Percentiles rank a stretch among this genome's conserved stretches.
Conservation (phyloP, 92 coral and sea anemone species). For the Hydrozoanthus gracilis region DNA sequence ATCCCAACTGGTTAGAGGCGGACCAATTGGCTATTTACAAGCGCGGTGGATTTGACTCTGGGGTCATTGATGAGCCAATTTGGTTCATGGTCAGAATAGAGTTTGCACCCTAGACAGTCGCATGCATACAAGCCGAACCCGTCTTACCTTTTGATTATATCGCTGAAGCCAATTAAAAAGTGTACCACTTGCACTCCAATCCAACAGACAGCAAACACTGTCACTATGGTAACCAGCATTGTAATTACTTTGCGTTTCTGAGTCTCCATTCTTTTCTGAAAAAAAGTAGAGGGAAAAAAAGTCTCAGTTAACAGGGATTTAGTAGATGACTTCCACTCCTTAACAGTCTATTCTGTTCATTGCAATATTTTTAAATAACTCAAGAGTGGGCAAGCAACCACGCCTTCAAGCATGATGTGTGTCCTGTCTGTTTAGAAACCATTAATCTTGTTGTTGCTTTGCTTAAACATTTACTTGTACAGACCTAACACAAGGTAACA, state of each 20-base stretch:
- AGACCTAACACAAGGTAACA: neutral
- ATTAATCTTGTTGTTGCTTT: neutral
- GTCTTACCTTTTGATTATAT: neutral
- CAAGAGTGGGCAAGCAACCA: neutral
- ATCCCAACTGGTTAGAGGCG: too few relatives aligned
- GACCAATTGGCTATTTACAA: too few relatives aligned
- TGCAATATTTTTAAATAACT: neutral
- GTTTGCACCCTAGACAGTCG: neutral
- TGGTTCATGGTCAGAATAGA: neutral
- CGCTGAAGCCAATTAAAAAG: neutral
- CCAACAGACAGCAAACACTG: slow-evolving; percentile 32
- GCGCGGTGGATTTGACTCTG: too few relatives aligned
- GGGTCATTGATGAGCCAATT: neutral
- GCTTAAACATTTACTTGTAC: neutral
- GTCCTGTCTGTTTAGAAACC: too few relatives aligned
- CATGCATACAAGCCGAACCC: neutral
- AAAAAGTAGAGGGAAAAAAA: neutral
- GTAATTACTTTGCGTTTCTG: slow-evolving; percentile 34
- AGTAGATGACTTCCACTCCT: neutral
- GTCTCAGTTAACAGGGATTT: neutral
- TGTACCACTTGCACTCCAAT: slow-evolving; percentile 20
- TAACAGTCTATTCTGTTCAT: neutral
- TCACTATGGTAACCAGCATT: slow-evolving; percentile 28
- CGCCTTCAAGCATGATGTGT: neutral
- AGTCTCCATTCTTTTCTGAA: slow-evolving; percentile 14